Base-by-base conservation (phyloP, 2,888 invertebrate genomes). In the Cantharis flavilabris region DNA sequence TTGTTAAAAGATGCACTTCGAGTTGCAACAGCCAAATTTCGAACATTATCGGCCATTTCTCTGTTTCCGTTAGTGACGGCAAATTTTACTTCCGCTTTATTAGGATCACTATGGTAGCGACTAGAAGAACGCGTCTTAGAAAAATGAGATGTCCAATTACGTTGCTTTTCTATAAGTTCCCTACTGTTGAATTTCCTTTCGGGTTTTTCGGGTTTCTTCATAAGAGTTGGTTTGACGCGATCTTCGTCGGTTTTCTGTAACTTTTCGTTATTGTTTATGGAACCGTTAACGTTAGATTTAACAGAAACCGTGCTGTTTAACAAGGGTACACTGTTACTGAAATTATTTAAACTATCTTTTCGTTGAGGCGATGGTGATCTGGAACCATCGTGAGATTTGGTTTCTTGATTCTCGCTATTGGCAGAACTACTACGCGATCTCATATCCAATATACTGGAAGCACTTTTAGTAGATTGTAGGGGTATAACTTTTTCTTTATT, bases 71-170 rank as follows among this genome's bases (percentile, higher is more conserved):
- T 88, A 75, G 89, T 89, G 74, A 89, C 88, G 70, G 89, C 90
- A 18, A 90, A 84, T 30, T 89, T 89, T 0, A 89, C 91, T 78
- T 92, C 90, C 26, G 90, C 90, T 79, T 90, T 91, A 86, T 92
- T 92, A 10, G 92, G 92, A 87, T 93, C 93, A 84, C 92, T 92
- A 83, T 92, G 91, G 78, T 90, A 91, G 76, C 92, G 89, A 81
- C 89, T 89, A 20, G 80, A 73, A 69, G 93, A 91, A 82, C 94
- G 92, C 71, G 94, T 91, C 89, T 95, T 96, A 77, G 94, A 94
- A 87, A 96, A 97, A 88, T 96, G 96, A 78, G 96, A 95, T 30
- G 96, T 96, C 97, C 96, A 97, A 89, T 97, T 97, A 86, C 94
- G 94, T 86, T 96, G 97, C 85, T 96, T 96, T 88, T 96, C 96